phyloP scores from a whole-genome alignment of 2,888 invertebrate genomes.

The Malthinus seriepunctatus region DNA sequence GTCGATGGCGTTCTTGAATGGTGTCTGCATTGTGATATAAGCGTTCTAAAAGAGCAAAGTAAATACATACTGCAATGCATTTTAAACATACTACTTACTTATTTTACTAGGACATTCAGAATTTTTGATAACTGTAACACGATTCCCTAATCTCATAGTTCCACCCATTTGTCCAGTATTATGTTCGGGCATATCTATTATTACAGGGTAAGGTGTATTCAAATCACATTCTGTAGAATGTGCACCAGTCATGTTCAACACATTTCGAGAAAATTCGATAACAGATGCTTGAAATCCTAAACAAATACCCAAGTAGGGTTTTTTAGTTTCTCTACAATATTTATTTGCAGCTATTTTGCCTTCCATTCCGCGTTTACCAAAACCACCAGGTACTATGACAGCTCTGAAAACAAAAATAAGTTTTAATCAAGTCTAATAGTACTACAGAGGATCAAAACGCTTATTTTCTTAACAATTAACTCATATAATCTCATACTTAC shows the following conservation, averaged over 20 bases:
- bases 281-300: conserved; percentile 97
- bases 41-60: conserved; percentile 59
- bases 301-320: conserved; percentile 95
- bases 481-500: conserved; percentile 60
- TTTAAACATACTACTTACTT: conserved; percentile 60
- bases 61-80: neutral
- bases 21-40: conserved; percentile 76
- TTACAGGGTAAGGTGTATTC: conserved; percentile 74
- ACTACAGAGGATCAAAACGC: neutral
- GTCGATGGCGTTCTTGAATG: conserved; percentile 95
- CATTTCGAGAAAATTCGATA: conserved; percentile 92
- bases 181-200: conserved; percentile 99
- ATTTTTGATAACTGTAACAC: conserved; percentile 78
- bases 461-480: too few species aligned
- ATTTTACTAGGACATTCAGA: conserved; percentile 60
- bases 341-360: conserved; percentile 93
- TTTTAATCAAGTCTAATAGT: conserved; percentile 12
- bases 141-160: conserved; percentile 96
- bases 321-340: conserved; percentile 89
- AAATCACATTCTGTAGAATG: conserved; percentile 86
- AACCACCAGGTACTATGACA: conserved; percentile 96
- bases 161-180: conserved; percentile 92
- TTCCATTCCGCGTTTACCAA: conserved; percentile 93
- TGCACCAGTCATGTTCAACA: conserved; percentile 74
- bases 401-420: conserved; percentile 64